Percentiles rank a stretch among this genome's conserved stretches.
Conservation (phyloP, 2,113 vertebrate species). For the Astur gentilis region DNA sequence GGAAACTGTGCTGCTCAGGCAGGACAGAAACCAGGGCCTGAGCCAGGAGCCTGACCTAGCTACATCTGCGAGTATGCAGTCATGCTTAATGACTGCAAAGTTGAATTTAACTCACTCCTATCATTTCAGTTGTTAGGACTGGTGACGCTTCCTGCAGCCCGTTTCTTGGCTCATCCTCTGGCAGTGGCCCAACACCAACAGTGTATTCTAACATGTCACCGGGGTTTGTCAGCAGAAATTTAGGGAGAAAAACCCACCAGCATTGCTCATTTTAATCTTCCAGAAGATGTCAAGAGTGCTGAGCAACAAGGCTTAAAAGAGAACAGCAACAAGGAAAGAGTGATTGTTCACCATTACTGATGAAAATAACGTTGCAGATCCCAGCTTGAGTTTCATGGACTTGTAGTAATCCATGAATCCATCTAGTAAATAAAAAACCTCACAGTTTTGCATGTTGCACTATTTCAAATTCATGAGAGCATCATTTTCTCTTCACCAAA, state of each 20-base stretch:
- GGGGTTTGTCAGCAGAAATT: slow-evolving; percentile 20
- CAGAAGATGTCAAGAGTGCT: not conserved
- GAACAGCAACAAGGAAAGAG: not conserved
- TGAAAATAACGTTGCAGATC: not conserved
- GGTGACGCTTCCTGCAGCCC: accelerated
- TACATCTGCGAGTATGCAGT: not conserved
- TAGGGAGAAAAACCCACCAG: not conserved
- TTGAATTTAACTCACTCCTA: not conserved
- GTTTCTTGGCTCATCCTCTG: not conserved
- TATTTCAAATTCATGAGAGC: not conserved
- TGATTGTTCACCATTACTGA: not conserved
- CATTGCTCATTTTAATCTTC: not conserved
- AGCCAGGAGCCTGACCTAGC: not conserved
- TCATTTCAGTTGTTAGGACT: not conserved
- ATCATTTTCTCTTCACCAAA: not conserved
- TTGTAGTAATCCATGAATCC: not conserved
- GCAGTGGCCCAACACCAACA: not conserved
- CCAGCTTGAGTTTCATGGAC: not conserved
- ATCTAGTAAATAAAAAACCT: not conserved
- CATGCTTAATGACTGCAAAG: not conserved
- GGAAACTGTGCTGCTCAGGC: not conserved
- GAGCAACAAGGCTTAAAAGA: not conserved
- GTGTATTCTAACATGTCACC: not conserved
- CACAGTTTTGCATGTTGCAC: not conserved
- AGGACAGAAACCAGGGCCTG: not conserved